Conservation (phyloP, 1,140 invertebrate genomes). For the Spodoptera frugiperda region DNA sequence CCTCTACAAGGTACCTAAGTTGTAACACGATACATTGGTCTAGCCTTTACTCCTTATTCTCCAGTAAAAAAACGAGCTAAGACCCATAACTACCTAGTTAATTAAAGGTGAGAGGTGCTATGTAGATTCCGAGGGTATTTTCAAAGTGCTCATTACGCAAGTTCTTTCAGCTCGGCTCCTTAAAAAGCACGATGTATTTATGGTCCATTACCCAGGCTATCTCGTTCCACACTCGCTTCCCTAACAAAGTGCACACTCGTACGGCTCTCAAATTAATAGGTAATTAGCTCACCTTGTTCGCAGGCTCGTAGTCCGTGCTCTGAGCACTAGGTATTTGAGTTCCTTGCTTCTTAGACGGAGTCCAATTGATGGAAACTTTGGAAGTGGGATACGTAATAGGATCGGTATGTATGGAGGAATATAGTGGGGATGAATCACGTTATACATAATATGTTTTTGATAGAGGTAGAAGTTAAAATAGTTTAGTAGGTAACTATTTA, state of each 20-base stretch:
- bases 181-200: constrained; percentile 38
- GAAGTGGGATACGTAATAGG: background rate
- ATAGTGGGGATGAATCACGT: too few relatives aligned
- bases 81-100: background rate
- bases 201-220: constrained; percentile 39
- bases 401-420: background rate
- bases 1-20: too few relatives aligned
- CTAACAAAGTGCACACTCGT: constrained; percentile 38
- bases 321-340: constrained; percentile 42
- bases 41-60: too few relatives aligned
- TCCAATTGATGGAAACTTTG: constrained; percentile 26
- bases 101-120: background rate
- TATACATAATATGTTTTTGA: too few relatives aligned
- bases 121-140: constrained; percentile 10
- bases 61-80: too few relatives aligned
- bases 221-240: constrained; percentile 27
- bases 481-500: too few relatives aligned
- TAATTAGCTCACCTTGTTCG: constrained; percentile 53
- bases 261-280: constrained; percentile 53
- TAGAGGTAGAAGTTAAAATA: too few relatives aligned
- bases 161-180: constrained; percentile 35
- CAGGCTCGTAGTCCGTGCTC: constrained; percentile 6
- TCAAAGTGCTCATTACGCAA: constrained; percentile 7
- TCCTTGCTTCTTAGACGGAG: constrained; percentile 12
- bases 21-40: too few relatives aligned